A percentile compares a stretch with the other conserved stretches of the same genome.
These are phyloP conservation scores for Agonopterix subpropinquella DNA, from an alignment of 2,888 invertebrate genomes.

Conservation along the genomic window DNA sequence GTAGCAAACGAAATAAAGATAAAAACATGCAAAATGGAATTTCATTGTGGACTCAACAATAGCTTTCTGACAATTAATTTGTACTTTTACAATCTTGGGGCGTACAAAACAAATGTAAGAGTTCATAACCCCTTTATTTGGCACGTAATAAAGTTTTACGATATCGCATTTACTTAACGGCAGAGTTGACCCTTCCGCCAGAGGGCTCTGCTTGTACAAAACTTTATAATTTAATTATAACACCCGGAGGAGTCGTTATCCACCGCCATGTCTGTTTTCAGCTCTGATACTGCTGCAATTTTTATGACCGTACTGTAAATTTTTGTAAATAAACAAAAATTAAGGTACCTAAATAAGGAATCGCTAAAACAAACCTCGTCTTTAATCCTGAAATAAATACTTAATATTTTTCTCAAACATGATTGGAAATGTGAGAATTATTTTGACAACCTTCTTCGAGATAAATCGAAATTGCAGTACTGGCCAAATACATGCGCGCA, in stretches of 20 bases:
- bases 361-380: too few relatives aligned
- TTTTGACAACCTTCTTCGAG: too few relatives aligned
- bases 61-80: constrained; percentile 24
- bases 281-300: constrained; percentile 14
- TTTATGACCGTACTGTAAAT: too few relatives aligned
- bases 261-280: constrained; percentile 10
- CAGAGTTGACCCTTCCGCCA: constrained; percentile 60
- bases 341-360: too few relatives aligned
- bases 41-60: constrained; percentile 10
- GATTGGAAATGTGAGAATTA: too few relatives aligned
- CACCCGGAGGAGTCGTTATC: constrained; percentile 61
- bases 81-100: constrained; percentile 49
- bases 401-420: too few relatives aligned
- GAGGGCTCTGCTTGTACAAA: constrained; percentile 37
- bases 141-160: constrained; percentile 72
- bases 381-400: too few relatives aligned
- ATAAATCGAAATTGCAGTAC: too few relatives aligned
- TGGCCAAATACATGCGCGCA: too few relatives aligned
- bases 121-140: constrained; percentile 68
- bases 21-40: constrained; percentile 14
- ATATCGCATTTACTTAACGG: constrained; percentile 63
- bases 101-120: constrained; percentile 56
- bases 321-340: too few relatives aligned
- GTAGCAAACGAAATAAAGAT: constrained; percentile 4
- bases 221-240: constrained; percentile 74